phyloP scores from a whole-genome alignment of 2,797 vertebrate species.

The Neosilurus hyrtlii region DNA sequence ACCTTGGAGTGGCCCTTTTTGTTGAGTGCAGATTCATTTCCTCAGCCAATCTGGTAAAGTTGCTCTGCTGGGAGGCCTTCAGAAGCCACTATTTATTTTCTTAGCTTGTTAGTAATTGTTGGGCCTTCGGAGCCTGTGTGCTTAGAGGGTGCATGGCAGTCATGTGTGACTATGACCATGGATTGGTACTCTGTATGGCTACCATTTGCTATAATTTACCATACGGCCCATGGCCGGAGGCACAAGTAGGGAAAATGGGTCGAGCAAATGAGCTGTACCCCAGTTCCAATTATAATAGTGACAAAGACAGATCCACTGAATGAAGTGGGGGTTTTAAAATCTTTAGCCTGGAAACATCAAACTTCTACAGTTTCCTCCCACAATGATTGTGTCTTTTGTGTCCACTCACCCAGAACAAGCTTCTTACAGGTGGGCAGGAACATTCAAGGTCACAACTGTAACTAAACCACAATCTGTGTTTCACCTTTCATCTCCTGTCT shows the following conservation, averaged over 20 bases:
- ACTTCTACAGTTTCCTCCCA: neutral
- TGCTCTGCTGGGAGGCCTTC: slow-evolving; percentile 59
- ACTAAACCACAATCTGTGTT: neutral
- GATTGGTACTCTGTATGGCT: slow-evolving; percentile 63
- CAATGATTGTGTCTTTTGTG: neutral
- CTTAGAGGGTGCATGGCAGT: slow-evolving; percentile 63
- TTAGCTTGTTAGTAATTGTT: slow-evolving; percentile 62
- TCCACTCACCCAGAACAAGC: neutral
- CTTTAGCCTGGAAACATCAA: neutral
- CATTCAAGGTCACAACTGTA: neutral
- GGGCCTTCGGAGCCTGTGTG: slow-evolving; percentile 55
- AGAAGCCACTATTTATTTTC: slow-evolving; percentile 60
- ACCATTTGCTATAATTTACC: slow-evolving; percentile 61
- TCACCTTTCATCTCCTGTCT: too few relatives aligned
- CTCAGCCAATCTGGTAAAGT: slow-evolving; percentile 55
- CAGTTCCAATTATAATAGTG: slow-evolving; percentile 32
- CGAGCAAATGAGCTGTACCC: slow-evolving; percentile 61
- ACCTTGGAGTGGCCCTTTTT: slow-evolving; percentile 61
- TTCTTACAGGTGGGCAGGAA: neutral
- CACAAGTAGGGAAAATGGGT: slow-evolving; percentile 55
- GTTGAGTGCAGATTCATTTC: slow-evolving; percentile 60
- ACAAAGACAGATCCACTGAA: neutral
- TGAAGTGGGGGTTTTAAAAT: neutral
- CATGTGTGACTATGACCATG: slow-evolving; percentile 62
- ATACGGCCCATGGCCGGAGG: slow-evolving; percentile 49